Percentiles rank a stretch among this genome's conserved stretches.
Conservation (phyloP, 53 echinoderm and acorn worm species). For the Apostichopus leukothele region DNA sequence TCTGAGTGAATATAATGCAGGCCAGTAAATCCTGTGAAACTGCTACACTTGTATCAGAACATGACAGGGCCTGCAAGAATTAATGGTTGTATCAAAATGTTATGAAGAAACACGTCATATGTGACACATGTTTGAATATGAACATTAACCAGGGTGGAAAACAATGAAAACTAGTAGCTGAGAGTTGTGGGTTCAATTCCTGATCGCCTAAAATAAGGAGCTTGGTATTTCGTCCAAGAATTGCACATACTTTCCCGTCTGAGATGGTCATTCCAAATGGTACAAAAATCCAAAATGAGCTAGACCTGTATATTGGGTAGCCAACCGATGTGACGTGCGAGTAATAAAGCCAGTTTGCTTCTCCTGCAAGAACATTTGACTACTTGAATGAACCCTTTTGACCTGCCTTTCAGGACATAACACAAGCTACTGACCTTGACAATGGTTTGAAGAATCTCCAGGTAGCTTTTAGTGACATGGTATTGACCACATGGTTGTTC, state of each 20-base stretch:
- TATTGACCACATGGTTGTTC: conserved; percentile 77
- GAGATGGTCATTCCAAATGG: too few species aligned
- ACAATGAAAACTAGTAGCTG: not conserved
- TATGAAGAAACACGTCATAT: not conserved
- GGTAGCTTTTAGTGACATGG: conserved; percentile 75
- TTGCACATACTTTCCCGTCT: too few species aligned
- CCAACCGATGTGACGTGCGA: too few species aligned
- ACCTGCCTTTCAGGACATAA: not conserved
- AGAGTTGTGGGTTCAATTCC: too few species aligned
- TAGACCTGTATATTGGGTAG: too few species aligned
- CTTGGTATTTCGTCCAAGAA: too few species aligned
- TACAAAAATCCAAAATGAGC: too few species aligned
- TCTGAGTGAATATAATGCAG: conserved; percentile 82
- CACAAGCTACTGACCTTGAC: conserved; percentile 63
- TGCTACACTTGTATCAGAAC: conserved; percentile 59
- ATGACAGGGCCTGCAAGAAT: conserved; percentile 67
- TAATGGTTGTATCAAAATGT: not conserved
- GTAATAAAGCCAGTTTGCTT: too few species aligned
- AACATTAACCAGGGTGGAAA: not conserved
- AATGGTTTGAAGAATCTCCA: conserved; percentile 66
- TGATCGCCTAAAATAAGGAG: not conserved
- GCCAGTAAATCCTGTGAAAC: conserved; percentile 89
- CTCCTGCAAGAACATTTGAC: too few species aligned
- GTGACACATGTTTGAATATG: not conserved
- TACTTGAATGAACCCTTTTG: too few species aligned